Conservation (phyloP, 2,888 invertebrate species). For the Drosophila tanythrix region DNA sequence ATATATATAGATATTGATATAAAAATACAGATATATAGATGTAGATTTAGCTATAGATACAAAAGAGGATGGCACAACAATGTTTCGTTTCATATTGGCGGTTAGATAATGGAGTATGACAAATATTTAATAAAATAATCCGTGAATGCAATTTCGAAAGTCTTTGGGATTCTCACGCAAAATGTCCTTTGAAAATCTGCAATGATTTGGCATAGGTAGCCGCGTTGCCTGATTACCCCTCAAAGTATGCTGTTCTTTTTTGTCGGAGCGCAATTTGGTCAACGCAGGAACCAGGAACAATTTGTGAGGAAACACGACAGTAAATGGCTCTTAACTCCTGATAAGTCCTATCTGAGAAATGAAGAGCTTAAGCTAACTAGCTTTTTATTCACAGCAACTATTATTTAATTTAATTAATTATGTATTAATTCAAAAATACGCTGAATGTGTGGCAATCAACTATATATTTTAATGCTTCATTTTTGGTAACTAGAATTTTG, state of each 20-base stretch:
- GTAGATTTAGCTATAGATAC: neutral
- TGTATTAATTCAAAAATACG: neutral
- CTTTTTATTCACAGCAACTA: neutral
- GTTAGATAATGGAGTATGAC: conserved; percentile 24
- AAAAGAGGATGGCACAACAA: too few relatives aligned
- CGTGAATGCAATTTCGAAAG: neutral
- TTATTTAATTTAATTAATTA: neutral
- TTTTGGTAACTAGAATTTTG: neutral
- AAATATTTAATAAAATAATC: neutral
- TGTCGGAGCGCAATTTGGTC: neutral
- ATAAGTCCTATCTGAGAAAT: too few relatives aligned
- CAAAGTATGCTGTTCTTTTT: neutral
- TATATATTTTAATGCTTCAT: neutral
- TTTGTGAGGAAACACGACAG: neutral
- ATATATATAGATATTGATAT: neutral
- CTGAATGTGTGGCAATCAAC: neutral
- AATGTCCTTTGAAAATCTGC: neutral
- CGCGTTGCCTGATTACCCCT: neutral
- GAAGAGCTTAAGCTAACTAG: too few relatives aligned
- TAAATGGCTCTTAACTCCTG: too few relatives aligned
- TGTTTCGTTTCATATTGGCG: too few relatives aligned
- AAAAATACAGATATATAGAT: neutral
- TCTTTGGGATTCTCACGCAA: neutral
- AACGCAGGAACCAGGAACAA: neutral
- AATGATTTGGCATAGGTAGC: neutral